A percentile compares a stretch with the other conserved stretches of the same genome.
Conservation (phyloP, 2,797 vertebrate species). For the Mormyrus hasselquistii region DNA sequence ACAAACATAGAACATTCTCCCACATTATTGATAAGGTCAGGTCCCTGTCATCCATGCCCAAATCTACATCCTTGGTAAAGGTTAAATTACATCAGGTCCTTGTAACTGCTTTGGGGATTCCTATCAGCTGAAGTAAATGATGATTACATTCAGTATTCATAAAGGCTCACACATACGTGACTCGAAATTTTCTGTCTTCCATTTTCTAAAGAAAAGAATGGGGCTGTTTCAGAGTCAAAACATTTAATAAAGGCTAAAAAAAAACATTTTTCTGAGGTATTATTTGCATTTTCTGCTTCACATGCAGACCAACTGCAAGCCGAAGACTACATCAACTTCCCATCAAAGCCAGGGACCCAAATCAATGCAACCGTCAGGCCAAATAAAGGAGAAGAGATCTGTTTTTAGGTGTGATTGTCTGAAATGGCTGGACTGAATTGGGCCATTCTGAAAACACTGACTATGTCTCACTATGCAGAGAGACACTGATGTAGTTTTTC, state of each 20-base stretch:
- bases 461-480: neutral
- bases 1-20: neutral
- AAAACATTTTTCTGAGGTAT: conserved; percentile 47
- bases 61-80: neutral
- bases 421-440: neutral
- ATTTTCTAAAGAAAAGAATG: neutral
- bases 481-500: neutral
- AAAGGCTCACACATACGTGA: neutral
- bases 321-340: neutral
- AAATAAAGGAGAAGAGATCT: neutral
- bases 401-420: neutral
- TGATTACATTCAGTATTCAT: neutral
- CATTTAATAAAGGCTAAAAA: conserved; percentile 21
- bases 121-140: neutral
- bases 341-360: conserved; percentile 23
- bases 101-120: neutral
- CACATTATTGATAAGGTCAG: neutral
- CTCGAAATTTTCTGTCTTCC: neutral
- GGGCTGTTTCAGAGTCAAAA: neutral
- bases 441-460: neutral
- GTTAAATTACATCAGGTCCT: neutral
- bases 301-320: conserved; percentile 39
- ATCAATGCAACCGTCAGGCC: neutral
- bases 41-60: neutral
- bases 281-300: conserved; percentile 37